Percentiles rank a stretch among this genome's conserved stretches.
Evolutionary conservation across 2,888 invertebrate genomes (phyloP).

Genomic region (Xylophagus ater): DNA sequence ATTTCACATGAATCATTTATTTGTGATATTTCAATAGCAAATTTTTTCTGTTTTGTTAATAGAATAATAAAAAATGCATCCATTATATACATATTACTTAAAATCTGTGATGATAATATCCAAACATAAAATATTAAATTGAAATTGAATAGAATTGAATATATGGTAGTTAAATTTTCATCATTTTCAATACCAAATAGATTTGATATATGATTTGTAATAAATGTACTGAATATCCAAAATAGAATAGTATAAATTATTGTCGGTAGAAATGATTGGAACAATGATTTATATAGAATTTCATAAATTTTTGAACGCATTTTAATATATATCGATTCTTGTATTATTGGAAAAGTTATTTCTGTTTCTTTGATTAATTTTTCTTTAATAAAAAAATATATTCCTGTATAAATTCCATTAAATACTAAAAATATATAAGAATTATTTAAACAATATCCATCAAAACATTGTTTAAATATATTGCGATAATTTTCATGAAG

Average conservation of each 20-base stretch:
- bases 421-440: conserved; percentile 55
- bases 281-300: conserved; percentile 48
- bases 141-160: conserved; percentile 30
- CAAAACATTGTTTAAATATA: conserved; percentile 41
- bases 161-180: conserved; percentile 26
- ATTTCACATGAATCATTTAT: conserved; percentile 23
- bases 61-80: conserved; percentile 57
- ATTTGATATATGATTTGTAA: conserved; percentile 43
- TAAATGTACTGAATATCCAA: conserved; percentile 47
- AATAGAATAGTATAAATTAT: conserved; percentile 51
- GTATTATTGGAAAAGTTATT: conserved; percentile 58
- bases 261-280: conserved; percentile 50
- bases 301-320: conserved; percentile 48
- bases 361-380: conserved; percentile 25
- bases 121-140: conserved; percentile 51
- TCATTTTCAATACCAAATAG: conserved; percentile 41
- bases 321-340: conserved; percentile 56
- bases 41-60: conserved; percentile 57
- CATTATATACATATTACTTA: conserved; percentile 59
- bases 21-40: conserved; percentile 44
- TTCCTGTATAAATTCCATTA: conserved; percentile 57
- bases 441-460: conserved; percentile 50
- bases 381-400: conserved; percentile 38
- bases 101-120: conserved; percentile 57
- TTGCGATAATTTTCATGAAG: conserved; percentile 48